Percentiles rank a stretch among this genome's conserved stretches.
Conservation (phyloP, 2,113 vertebrate genomes). For the Catagonus wagneri region DNA sequence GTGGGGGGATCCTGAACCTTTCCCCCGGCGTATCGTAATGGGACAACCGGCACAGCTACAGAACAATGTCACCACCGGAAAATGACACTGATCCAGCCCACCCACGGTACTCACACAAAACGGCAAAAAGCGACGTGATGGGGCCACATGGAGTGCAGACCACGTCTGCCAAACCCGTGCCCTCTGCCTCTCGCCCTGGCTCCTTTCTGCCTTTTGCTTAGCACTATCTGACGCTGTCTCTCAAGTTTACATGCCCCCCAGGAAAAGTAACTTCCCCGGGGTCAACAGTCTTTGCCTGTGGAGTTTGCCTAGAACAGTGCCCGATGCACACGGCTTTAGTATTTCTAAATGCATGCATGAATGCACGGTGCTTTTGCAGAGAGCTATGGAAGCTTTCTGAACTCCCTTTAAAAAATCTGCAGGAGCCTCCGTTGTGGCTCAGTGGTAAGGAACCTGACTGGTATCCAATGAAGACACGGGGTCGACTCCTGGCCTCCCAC, state of each 20-base stretch:
- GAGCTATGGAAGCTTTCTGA: not conserved
- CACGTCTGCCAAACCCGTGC: fast-evolving
- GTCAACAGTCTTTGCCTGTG: fast-evolving
- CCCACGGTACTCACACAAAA: not conserved
- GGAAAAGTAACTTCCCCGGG: not conserved
- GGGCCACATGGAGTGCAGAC: fast-evolving
- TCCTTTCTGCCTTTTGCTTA: not conserved
- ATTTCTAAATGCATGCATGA: not conserved
- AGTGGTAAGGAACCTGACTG: no score
- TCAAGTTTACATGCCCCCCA: not conserved
- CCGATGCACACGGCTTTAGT: fast-evolving
- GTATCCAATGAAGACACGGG: no score
- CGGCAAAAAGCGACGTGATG: not conserved
- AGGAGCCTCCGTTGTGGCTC: no score
- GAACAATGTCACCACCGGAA: not conserved
- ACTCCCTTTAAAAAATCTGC: not conserved
- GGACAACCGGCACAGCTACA: not conserved
- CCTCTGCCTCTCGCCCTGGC: fast-evolving
- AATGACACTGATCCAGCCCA: fast-evolving
- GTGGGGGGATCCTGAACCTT: fast-evolving
- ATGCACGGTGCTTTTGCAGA: not conserved
- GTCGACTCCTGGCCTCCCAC: no score
- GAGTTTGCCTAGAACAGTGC: not conserved
- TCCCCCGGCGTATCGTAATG: fast-evolving
- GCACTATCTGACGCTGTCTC: fast-evolving